Evolutionary conservation across 2,888 invertebrate genomes (phyloP).

Genomic region (Drosophila acutilabella): DNA sequence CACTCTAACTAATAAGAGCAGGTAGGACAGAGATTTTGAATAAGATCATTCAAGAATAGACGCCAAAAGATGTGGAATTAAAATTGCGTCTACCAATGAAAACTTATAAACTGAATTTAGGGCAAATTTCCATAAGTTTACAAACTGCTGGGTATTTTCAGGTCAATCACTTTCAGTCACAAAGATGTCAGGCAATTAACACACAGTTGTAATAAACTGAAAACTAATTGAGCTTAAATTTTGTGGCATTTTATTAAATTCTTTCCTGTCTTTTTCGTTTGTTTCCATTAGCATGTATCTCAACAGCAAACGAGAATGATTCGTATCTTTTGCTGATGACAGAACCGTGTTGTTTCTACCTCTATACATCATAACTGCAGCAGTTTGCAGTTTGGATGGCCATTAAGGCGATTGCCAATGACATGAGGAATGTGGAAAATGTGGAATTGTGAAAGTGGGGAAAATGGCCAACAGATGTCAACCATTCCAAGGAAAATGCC

Average conservation of each 20-base stretch:
- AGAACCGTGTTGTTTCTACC: conserved; percentile 9
- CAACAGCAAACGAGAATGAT: background rate
- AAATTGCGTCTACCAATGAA: too few relatives aligned
- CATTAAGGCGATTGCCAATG: conserved; percentile 23
- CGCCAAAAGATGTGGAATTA: too few relatives aligned
- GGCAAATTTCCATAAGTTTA: too few relatives aligned
- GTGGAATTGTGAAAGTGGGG: background rate
- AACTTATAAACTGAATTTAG: too few relatives aligned
- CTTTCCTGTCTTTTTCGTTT: background rate
- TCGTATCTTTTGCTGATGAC: conserved; percentile 24
- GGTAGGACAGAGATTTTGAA: too few relatives aligned
- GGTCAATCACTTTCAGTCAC: too few relatives aligned
- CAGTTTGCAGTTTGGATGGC: conserved; percentile 10
- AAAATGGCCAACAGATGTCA: conserved; percentile 12
- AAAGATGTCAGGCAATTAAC: background rate
- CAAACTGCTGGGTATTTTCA: too few relatives aligned
- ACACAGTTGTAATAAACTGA: conserved; percentile 3
- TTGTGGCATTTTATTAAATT: conserved; percentile 1
- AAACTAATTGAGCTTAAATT: conserved; percentile 8
- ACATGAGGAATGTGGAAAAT: background rate
- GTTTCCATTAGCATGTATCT: conserved; percentile 33
- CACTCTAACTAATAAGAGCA: too few relatives aligned
- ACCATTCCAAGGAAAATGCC: conserved; percentile 10
- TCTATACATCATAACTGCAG: conserved; percentile 19
- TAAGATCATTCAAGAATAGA: too few relatives aligned